phyloP scores from a whole-genome alignment of 2,888 invertebrate species.

The Andrena bicolor region DNA sequence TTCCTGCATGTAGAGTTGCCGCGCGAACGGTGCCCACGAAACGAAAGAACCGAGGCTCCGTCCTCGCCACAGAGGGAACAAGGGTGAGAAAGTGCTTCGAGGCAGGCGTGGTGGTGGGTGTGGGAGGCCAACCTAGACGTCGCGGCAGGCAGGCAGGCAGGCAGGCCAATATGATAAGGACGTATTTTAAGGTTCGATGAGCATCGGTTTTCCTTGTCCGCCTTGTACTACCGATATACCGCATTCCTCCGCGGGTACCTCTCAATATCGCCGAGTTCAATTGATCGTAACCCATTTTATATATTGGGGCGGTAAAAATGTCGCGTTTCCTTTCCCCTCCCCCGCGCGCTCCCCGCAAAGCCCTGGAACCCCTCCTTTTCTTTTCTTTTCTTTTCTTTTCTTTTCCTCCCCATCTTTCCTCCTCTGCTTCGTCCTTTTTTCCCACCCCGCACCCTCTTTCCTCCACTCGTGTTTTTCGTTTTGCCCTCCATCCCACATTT shows the following conservation, averaged over 20 bases:
- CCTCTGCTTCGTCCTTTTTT: not conserved
- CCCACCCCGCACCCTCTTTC: not conserved
- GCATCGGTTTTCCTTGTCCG: conserved; percentile 67
- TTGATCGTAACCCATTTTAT: conserved; percentile 75
- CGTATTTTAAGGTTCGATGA: conserved; percentile 77
- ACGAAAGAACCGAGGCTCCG: not conserved
- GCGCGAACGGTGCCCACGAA: conserved; percentile 9
- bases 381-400: not conserved
- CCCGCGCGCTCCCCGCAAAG: conserved; percentile 26
- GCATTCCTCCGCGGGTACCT: conserved; percentile 63
- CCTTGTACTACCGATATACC: conserved; percentile 58
- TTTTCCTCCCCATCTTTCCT: conserved; percentile 4
- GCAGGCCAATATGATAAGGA: conserved; percentile 74
- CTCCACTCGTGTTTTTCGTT: not conserved
- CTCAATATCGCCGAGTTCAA: conserved; percentile 73
- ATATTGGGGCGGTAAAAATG: conserved; percentile 73
- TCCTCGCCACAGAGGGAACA: conserved; percentile 4
- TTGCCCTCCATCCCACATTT: not conserved
- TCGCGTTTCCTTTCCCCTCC: conserved; percentile 61
- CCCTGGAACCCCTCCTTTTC: not conserved
- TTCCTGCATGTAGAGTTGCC: conserved; percentile 40
- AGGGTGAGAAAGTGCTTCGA: not conserved
- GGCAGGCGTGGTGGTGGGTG: too few species aligned
- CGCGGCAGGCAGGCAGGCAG: conserved; percentile 22
- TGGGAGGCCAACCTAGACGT: not conserved